A percentile compares a stretch with the other conserved stretches of the same genome.
Conservation (phyloP, 2,113 vertebrate genomes). For the Crocuta crocuta region DNA sequence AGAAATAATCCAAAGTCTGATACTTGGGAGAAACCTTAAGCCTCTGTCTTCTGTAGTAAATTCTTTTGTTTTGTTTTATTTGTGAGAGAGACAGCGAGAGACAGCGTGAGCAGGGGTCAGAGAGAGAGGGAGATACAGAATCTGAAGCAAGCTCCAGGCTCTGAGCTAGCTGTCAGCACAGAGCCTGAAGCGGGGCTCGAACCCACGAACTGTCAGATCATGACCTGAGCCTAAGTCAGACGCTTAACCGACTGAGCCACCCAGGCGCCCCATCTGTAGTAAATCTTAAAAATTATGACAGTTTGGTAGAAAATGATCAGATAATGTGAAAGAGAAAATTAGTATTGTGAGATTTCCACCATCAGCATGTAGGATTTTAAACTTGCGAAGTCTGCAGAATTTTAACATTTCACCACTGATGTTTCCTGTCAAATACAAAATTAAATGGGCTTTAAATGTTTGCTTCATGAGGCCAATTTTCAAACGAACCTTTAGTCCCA, state of each 20-base stretch:
- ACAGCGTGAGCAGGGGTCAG: no score
- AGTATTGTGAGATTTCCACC: background rate
- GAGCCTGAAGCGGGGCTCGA: no score
- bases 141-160: no score
- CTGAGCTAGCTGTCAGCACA: no score
- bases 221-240: no score
- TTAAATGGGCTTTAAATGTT: conserved; percentile 26
- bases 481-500: background rate
- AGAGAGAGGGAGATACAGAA: no score
- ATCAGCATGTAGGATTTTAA: background rate
- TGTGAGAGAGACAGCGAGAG: no score
- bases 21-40: background rate
- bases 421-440: conserved; percentile 34
- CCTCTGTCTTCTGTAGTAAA: background rate
- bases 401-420: background rate
- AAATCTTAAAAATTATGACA: background rate
- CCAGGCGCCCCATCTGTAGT: no score
- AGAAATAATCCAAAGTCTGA: conserved; percentile 23
- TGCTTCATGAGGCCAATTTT: conserved; percentile 24
- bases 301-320: background rate
- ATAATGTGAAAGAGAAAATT: background rate
- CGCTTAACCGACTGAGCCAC: no score
- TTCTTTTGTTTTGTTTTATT: no score
- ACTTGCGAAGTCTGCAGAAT: background rate
- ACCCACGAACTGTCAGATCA: no score